phyloP scores from a whole-genome alignment of 2,797 vertebrate species.

The Pogoniulus pusillus region DNA sequence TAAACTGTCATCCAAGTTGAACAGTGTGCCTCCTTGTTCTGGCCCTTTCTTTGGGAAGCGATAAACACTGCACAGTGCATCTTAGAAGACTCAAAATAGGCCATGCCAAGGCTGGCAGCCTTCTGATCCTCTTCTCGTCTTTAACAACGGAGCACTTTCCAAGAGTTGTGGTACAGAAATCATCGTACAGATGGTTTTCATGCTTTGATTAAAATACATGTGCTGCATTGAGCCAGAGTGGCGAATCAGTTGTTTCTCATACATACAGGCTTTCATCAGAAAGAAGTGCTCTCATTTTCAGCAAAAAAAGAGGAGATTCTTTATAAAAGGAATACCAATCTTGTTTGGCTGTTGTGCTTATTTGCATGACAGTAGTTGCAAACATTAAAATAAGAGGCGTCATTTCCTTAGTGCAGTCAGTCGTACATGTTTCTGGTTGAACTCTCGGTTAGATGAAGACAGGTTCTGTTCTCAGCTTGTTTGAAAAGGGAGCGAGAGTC shows the following conservation, averaged over 20 bases:
- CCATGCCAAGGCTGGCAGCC: background rate
- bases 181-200: background rate
- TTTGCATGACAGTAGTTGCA: background rate
- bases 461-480: background rate
- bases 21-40: background rate
- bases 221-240: background rate
- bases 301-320: background rate
- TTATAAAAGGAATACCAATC: background rate
- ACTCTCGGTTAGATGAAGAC: background rate
- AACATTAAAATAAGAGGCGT: background rate
- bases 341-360: background rate
- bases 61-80: background rate
- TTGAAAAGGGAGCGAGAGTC: background rate
- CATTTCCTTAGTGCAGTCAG: background rate
- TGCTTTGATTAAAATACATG: background rate
- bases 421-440: rapidly evolving
- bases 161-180: background rate
- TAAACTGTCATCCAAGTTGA: background rate
- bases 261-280: background rate
- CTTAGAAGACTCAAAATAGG: background rate
- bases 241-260: background rate
- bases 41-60: background rate
- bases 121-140: background rate
- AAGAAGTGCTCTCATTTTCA: background rate
- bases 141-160: background rate